Percentiles rank a stretch among this genome's conserved stretches.
These are phyloP conservation scores for Amniataba percoides DNA, from an alignment of 2,797 vertebrate genomes.

Conservation along the genomic window DNA sequence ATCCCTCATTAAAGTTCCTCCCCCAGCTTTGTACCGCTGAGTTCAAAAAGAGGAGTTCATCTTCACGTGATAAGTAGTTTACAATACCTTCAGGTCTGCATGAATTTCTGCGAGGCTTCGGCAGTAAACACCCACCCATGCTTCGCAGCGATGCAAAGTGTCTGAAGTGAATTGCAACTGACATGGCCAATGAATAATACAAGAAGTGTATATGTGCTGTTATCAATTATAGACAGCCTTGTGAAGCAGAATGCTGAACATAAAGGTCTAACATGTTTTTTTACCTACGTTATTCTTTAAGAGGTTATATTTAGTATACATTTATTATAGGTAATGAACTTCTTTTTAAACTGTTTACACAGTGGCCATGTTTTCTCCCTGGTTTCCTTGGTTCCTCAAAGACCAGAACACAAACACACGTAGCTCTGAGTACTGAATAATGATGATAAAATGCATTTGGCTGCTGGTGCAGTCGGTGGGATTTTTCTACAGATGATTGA, in stretches of 20 bases:
- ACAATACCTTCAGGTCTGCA: constrained; percentile 38
- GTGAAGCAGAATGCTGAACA: constrained; percentile 27
- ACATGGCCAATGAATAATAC: constrained; percentile 74
- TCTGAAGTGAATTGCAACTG: constrained; percentile 57
- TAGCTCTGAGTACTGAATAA: constrained; percentile 55
- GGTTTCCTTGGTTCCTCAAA: constrained; percentile 11
- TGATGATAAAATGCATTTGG: constrained; percentile 46
- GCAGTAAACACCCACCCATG: constrained; percentile 30
- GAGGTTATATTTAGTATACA: neutral
- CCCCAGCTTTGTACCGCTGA: neutral
- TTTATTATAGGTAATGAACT: neutral
- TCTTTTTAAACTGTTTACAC: neutral
- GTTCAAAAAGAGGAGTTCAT: constrained; percentile 9
- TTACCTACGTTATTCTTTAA: constrained; percentile 6
- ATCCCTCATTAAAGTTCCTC: neutral
- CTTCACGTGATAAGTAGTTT: constrained; percentile 25
- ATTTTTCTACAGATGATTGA: constrained; percentile 25
- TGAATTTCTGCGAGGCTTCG: constrained; percentile 16
- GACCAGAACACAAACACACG: constrained; percentile 20
- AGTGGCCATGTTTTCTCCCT: neutral
- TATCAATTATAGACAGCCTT: constrained; percentile 72
- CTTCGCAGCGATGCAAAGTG: constrained; percentile 28
- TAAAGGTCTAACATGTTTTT: constrained; percentile 18
- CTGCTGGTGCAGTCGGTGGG: constrained; percentile 24
- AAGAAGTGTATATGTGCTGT: constrained; percentile 57